These are phyloP conservation scores for Theretra japonica DNA, from an alignment of 2,888 invertebrate species.

Conservation along the genomic window DNA sequence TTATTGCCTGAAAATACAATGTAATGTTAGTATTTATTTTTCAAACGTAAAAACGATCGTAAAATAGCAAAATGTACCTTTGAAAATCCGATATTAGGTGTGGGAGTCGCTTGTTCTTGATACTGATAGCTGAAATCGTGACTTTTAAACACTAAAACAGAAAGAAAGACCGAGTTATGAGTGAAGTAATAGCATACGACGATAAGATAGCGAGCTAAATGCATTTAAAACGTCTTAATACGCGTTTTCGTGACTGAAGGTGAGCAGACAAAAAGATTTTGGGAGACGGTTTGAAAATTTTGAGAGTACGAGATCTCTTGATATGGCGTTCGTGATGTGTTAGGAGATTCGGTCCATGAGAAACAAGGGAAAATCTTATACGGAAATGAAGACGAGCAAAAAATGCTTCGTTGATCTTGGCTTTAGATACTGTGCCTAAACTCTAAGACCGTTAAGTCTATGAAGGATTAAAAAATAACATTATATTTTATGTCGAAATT, in stretches of 20 bases:
- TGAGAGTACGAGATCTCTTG: conserved; percentile 64
- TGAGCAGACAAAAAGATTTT: conserved; percentile 75
- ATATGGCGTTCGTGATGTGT: conserved; percentile 80
- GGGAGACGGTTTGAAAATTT: conserved; percentile 69
- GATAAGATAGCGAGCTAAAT: conserved; percentile 83
- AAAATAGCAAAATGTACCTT: conserved; percentile 87
- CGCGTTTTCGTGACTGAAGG: conserved; percentile 80
- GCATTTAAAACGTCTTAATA: conserved; percentile 84
- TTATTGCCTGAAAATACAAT: conserved; percentile 91
- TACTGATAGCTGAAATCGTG: conserved; percentile 88
- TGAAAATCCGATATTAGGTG: conserved; percentile 96
- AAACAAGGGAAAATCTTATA: conserved; percentile 63
- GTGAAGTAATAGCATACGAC: conserved; percentile 75
- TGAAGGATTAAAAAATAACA: not conserved
- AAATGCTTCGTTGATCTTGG: conserved; percentile 20
- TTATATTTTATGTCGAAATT: too few species aligned
- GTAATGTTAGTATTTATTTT: conserved; percentile 48
- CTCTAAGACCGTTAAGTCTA: not conserved
- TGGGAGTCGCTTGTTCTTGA: conserved; percentile 88
- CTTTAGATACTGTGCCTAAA: conserved; percentile 17
- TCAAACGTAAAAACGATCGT: conserved; percentile 55
- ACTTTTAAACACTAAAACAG: conserved; percentile 94
- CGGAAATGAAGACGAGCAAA: conserved; percentile 52
- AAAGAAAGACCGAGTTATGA: conserved; percentile 83
- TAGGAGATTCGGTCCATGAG: conserved; percentile 74